Conservation (phyloP, 1,140 invertebrate genomes). For the Drosophila leontia region DNA sequence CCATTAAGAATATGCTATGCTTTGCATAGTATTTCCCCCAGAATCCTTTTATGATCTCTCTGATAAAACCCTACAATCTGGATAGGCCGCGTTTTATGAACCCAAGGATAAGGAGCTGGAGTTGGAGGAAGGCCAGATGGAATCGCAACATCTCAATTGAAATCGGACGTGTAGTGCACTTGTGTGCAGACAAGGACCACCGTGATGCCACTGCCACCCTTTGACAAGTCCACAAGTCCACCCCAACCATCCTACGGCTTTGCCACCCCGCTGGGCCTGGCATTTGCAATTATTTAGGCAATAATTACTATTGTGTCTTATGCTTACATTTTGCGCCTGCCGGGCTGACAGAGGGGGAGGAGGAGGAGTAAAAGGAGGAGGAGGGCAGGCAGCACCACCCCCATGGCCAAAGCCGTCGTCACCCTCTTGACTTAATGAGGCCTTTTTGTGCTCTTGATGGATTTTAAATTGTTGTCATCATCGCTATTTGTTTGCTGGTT, state of each 20-base stretch:
- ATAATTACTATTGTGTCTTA: slow-evolving; percentile 85
- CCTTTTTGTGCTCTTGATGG: slow-evolving; percentile 84
- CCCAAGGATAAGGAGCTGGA: neutral
- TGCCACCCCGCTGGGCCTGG: slow-evolving; percentile 33
- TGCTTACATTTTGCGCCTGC: slow-evolving; percentile 74
- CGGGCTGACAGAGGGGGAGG: neutral
- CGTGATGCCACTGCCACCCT: slow-evolving; percentile 27
- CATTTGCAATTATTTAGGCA: slow-evolving; percentile 85
- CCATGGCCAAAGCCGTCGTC: slow-evolving; percentile 51
- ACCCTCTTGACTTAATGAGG: slow-evolving; percentile 84
- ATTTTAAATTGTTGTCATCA: slow-evolving; percentile 85
- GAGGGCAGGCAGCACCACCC: slow-evolving; percentile 32
- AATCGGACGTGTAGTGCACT: slow-evolving; percentile 56
- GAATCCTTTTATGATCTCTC: neutral
- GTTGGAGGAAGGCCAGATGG: slow-evolving; percentile 16
- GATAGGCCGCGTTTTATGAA: neutral
- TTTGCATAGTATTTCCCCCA: too few species aligned
- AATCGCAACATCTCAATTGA: slow-evolving; percentile 60
- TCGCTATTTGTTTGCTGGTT: slow-evolving; percentile 64
- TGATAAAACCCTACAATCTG: neutral
- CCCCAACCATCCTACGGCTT: slow-evolving; percentile 2
- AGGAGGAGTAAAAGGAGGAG: too few species aligned
- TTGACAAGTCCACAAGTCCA: slow-evolving; percentile 3
- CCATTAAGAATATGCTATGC: neutral
- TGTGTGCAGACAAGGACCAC: slow-evolving; percentile 59